Conservation (phyloP, 1,140 invertebrate genomes). For the Lepidurus couesii region DNA sequence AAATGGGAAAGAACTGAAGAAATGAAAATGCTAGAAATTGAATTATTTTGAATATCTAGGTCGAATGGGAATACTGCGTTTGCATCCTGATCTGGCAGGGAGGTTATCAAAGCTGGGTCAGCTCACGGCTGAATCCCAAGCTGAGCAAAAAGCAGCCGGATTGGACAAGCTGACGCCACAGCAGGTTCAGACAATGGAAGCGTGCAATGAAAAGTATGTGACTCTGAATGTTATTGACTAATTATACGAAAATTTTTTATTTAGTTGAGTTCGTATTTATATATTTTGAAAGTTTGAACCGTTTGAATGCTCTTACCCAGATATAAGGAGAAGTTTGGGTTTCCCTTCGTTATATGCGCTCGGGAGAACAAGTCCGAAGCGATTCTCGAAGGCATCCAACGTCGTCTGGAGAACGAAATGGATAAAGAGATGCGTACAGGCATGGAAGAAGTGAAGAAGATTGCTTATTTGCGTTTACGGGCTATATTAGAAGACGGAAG, state of each 20-base stretch:
- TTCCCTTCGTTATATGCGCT: constrained; percentile 65
- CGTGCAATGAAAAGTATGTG: constrained; percentile 47
- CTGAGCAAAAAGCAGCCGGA: constrained; percentile 55
- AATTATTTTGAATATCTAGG: constrained; percentile 43
- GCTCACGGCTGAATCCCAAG: constrained; percentile 54
- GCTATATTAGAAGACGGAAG: background rate
- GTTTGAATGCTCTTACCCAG: constrained; percentile 39
- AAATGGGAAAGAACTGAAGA: background rate
- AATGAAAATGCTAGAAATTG: background rate
- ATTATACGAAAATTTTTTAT: too few relatives aligned
- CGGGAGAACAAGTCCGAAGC: constrained; percentile 57
- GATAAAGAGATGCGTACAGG: constrained; percentile 53
- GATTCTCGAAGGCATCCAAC: constrained; percentile 53
- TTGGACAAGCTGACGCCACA: constrained; percentile 50
- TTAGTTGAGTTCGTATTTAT: too few relatives aligned
- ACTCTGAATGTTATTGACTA: background rate
- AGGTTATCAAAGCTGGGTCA: constrained; percentile 50
- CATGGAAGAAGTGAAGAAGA: constrained; percentile 64
- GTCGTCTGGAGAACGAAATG: constrained; percentile 51
- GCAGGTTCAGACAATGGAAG: constrained; percentile 49
- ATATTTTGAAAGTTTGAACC: background rate
- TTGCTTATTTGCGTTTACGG: constrained; percentile 43
- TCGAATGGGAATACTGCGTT: constrained; percentile 51
- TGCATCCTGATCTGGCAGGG: constrained; percentile 61
- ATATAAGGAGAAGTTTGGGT: constrained; percentile 61